Percentiles rank a stretch among this genome's conserved stretches.
Conservation (phyloP, 2,888 invertebrate species). For the Andricus curvator region DNA sequence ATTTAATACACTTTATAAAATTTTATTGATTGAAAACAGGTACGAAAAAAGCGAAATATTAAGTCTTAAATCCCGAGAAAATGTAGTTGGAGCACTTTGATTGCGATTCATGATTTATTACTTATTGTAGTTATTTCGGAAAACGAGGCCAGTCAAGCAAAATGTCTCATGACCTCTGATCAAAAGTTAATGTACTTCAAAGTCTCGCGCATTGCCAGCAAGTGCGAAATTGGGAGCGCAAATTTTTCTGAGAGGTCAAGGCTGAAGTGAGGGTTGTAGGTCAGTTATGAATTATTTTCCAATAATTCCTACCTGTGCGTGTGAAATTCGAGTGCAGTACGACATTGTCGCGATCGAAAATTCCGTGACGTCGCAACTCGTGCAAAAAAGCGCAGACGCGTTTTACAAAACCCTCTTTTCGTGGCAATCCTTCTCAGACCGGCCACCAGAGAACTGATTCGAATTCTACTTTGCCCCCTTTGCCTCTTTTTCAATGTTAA, state of each 20-base stretch:
- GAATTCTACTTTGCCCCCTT: conserved; percentile 48
- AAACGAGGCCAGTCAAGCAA: conserved; percentile 6
- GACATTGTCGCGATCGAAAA: conserved; percentile 81
- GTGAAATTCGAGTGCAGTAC: conserved; percentile 88
- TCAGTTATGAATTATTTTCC: conserved; percentile 6
- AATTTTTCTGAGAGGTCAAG: not conserved
- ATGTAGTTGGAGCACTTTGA: not conserved
- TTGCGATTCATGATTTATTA: not conserved
- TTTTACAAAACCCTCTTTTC: conserved; percentile 48
- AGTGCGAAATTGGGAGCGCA: not conserved
- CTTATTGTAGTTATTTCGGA: conserved; percentile 22
- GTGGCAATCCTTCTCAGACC: conserved; percentile 78
- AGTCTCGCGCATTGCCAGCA: not conserved
- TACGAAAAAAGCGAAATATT: not conserved
- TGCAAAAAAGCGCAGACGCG: conserved; percentile 57
- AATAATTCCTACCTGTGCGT: conserved; percentile 83
- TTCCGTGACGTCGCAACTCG: conserved; percentile 58
- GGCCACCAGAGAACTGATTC: conserved; percentile 77
- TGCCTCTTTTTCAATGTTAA: conserved; percentile 61
- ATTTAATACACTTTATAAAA: not conserved
- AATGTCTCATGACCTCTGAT: not conserved
- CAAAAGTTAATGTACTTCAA: not conserved
- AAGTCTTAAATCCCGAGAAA: not conserved
- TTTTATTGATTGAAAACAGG: not conserved
- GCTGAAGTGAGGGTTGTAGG: not conserved